Evolutionary conservation across 2,113 vertebrate species (phyloP), one percentile per base, ranked within the genome.

Genomic region (Pluvialis apricaria): DNA sequence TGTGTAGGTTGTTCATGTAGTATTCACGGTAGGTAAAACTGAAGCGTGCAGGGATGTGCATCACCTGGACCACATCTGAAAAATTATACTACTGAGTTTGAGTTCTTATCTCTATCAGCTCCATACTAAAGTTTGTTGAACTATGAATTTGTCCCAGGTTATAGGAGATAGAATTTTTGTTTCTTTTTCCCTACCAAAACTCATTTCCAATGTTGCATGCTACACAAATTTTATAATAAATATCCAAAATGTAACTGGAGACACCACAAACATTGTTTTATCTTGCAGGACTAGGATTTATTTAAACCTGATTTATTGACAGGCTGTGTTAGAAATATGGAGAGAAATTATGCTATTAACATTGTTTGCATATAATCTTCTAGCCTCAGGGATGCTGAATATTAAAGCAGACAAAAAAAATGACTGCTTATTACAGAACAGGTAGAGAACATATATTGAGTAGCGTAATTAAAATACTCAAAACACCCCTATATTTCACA

Each of bases 281-380:
- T 88, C 83, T 85, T 91, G 80, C 29, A 95, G 22, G 45, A 71
- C 40, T 55, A 25, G 65, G 69, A 78, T 64, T 88, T 96, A 60
- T 65, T 90, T 71, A 82, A 95, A 89, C 72, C 34, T 92, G 78
- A 94, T 96, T 95, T 97, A 71, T 64, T 97, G 76, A 44, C 70
- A n/a, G 38, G 4, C 13, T 92, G 9, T 78, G 26, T 66, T 87
- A 72, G 29, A 92, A 86, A 87, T 78, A 85, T 12, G 40, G 34
- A 87, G 58, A 42, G 47, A 84, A 89, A 95, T 96, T 97, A 89
- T 28, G 29, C 11, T 92, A 80, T 95, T 95, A 96, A 85, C 16
- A 86, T 34, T 85, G 26, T 94, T 96, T 90, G 34, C 34, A 28
- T 89, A 88, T 87, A 96, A 90, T 91, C 42, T 94, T 86, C 55